Base-by-base conservation (phyloP, 1,140 invertebrate species). In the Carposina sasakii region DNA sequence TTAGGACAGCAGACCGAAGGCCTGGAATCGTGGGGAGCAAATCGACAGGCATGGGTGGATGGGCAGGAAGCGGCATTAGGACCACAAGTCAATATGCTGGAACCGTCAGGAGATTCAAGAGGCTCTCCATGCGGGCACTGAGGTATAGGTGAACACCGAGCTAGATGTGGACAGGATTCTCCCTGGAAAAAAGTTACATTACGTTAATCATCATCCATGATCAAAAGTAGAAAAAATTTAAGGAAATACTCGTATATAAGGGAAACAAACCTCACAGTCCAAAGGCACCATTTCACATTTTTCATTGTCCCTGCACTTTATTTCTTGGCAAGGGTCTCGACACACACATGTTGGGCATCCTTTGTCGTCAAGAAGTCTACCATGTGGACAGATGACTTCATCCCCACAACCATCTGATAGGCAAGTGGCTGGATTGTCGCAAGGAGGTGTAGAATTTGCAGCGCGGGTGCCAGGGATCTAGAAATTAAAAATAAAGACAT, bases 21-120 rank as follows among this genome's bases (percentile, higher is more conserved):
- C 10, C 57, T 64, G 63, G 94, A 91, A 60, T 92, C 90, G 15
- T 94, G 87, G 0, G 93, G 93, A 52, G 92, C 93, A 39, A 95
- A 85, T 57, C 94, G 90, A 61, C 94, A 96, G 54, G 92, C 93
- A 77, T 95, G 93, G 1, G 92, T 92, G 2, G 91, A 93, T 2
- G 94, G 94, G 61, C 94, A 96, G 5, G 87, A 87, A 23, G 89
- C 89, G 26, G 90, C 90, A 49, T 88, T 87, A 0, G 93, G 93
- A 0, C 93, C 93, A 59, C 93, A 95, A 15, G 87, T 87, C 3
- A 93, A 85, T 1, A 87, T 60, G 12, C 87, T 88, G 1, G 88
- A 84, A 6, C 86, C 87, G 21, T 88, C 85, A 13, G 88, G 81
- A 28, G 81, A 84, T 2, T 91, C 64, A 0, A 92, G 91, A 33